Evolutionary conservation across 2,888 invertebrate genomes (phyloP), one percentile per base, ranked within the genome.

Genomic region (Miltochrista miniata): DNA sequence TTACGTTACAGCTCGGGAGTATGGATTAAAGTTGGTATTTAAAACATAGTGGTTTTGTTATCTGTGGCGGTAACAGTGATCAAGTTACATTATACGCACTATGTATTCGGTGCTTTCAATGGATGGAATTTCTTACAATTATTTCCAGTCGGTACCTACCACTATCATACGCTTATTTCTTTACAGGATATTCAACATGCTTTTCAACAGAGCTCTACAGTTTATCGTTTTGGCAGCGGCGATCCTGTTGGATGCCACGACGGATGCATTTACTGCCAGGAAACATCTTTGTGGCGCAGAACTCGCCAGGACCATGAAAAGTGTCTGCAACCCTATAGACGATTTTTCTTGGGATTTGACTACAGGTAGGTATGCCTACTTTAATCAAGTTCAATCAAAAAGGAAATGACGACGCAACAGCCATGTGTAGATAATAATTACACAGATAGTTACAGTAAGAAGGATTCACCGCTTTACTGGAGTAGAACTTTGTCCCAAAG

Each of bases 271-370:
- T 12, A 66, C 83, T 34, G 67, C 81, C 39, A 59, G n/a, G 76
- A 85, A 54, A 87, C 85, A 56, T 74, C 90, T 43, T 91, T 90
- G 68, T 90, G 91, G 24, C 76, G 90, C 14, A 79, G 82, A n/a
- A 51, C 86, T 90, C 56, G 82, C 89, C 56, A 85, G 88, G 54
- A 77, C 86, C 65, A 87, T 90, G 87, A 86, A 83, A 72, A 76
- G 78, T 52, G 83, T 91, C 54, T 92, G 90, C 76, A 85, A 85
- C 68, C 84, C 80, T 13, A 88, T 87, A 77, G 89, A 90, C 72
- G 86, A 90, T 62, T 90, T 91, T 29, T 68, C 85, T 48, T 89
- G 91, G 91, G 87, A 88, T 53, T 83, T 83, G n/a, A n/a, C n/a
- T n/a, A n/a, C n/a, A n/a, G n/a, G n/a, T n/a, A n/a, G n/a, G n/a